Percentiles rank a stretch among this genome's conserved stretches.
These are phyloP conservation scores for Adela reaumurella DNA, from an alignment of 2,888 invertebrate species.

Conservation along the genomic window DNA sequence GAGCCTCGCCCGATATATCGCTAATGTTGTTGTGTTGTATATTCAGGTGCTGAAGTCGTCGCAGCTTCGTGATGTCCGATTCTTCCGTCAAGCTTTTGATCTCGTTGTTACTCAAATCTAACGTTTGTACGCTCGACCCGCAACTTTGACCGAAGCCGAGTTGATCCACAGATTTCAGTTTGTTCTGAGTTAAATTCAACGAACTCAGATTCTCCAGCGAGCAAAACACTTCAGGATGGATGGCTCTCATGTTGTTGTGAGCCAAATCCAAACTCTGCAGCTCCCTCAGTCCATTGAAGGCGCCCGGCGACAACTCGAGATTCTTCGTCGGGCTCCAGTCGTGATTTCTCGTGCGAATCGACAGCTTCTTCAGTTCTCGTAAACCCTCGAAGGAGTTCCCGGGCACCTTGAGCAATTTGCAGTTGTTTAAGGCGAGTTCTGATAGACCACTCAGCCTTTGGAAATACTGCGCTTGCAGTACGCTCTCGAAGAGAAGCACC, in stretches of 20 bases:
- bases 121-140: conserved; percentile 69
- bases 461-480: conserved; percentile 69
- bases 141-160: conserved; percentile 64
- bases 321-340: conserved; percentile 71
- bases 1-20: conserved; percentile 71
- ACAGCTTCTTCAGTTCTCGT: conserved; percentile 71
- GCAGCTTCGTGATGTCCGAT: conserved; percentile 71
- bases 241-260: conserved; percentile 74
- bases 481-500: conserved; percentile 69
- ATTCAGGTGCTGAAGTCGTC: conserved; percentile 74
- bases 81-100: conserved; percentile 69
- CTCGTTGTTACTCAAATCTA: conserved; percentile 81
- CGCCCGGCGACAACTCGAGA: conserved; percentile 67
- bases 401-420: conserved; percentile 75
- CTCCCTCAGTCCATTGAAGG: conserved; percentile 74
- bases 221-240: conserved; percentile 79
- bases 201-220: conserved; percentile 75
- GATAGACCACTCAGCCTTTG: conserved; percentile 72
- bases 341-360: conserved; percentile 73
- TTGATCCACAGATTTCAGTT: conserved; percentile 72
- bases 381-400: conserved; percentile 77
- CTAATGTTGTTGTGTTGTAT: conserved; percentile 81
- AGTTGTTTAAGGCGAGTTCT: conserved; percentile 70
- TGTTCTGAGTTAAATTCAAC: conserved; percentile 81
- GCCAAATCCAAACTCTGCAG: conserved; percentile 74